Evolutionary conservation across 2,797 vertebrate genomes (phyloP).

Genomic region (Geotrypetes seraphini): DNA sequence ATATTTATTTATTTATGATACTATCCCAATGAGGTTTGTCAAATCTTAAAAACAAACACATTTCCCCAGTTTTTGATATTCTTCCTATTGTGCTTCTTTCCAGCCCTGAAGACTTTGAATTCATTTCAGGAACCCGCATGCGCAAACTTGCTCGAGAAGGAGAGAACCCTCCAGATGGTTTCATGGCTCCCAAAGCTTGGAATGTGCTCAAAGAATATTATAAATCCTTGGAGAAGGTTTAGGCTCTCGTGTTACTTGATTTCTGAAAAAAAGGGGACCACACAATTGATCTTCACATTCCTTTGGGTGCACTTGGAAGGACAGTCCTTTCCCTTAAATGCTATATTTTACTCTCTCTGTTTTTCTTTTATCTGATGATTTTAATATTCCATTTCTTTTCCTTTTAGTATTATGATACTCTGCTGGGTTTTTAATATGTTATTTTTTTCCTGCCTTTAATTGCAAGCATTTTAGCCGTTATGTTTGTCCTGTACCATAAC

Average conservation of each 20-base stretch:
- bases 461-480: constrained; percentile 29
- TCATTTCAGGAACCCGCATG: constrained; percentile 97
- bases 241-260: constrained; percentile 33
- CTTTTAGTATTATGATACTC: constrained; percentile 40
- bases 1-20: background rate
- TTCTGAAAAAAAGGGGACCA: constrained; percentile 59
- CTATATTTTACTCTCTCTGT: constrained; percentile 41
- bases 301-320: constrained; percentile 40
- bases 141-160: constrained; percentile 88
- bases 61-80: no score
- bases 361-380: constrained; percentile 49
- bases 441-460: no score
- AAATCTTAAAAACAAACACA: no score
- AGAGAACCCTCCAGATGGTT: constrained; percentile 87
- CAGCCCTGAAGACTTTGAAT: constrained; percentile 92
- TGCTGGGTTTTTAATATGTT: constrained; percentile 41
- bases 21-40: no score
- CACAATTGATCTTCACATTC: constrained; percentile 34
- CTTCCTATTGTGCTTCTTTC: background rate
- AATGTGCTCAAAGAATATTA: constrained; percentile 89
- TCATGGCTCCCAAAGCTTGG: constrained; percentile 95
- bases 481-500: constrained; percentile 22
- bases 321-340: constrained; percentile 28
- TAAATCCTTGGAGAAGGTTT: constrained; percentile 84
- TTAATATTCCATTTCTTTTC: constrained; percentile 45